phyloP scores from a whole-genome alignment of 2,113 vertebrate species.

The Saguinus midas region DNA sequence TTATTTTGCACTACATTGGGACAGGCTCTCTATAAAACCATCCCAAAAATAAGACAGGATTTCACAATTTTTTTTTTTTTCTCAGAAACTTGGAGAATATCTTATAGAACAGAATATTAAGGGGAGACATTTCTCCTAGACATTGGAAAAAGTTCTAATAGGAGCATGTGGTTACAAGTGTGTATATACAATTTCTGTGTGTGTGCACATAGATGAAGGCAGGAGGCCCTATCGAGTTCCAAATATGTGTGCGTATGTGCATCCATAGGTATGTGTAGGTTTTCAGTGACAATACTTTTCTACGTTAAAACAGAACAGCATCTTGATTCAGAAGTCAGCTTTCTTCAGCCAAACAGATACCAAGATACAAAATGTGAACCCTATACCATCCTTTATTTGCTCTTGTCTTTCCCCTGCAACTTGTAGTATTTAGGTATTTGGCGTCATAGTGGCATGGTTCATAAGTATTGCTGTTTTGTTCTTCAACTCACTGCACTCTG shows the following conservation, averaged over 20 bases:
- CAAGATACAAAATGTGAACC: not conserved
- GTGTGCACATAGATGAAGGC: not conserved
- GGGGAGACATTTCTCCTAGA: not conserved
- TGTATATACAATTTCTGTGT: not conserved
- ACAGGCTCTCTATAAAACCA: not conserved
- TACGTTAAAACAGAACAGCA: not conserved
- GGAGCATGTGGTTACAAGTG: no score
- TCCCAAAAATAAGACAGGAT: not conserved
- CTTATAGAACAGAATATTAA: not conserved
- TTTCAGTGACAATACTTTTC: not conserved
- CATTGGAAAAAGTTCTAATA: not conserved
- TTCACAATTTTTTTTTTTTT: not conserved
- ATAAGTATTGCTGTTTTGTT: not conserved
- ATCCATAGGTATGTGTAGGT: rapidly evolving
- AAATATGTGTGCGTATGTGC: rapidly evolving
- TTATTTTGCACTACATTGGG: not conserved
- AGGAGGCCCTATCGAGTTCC: not conserved
- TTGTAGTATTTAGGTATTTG: not conserved
- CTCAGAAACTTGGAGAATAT: not conserved
- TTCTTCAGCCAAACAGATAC: not conserved
- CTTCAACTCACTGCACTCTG: conserved; percentile 8
- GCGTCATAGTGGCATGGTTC: not conserved
- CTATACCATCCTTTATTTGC: not conserved
- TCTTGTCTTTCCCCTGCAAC: not conserved
- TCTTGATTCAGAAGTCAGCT: not conserved